Conservation (phyloP, 1,140 invertebrate species). For the Tetramorium simillimum region DNA sequence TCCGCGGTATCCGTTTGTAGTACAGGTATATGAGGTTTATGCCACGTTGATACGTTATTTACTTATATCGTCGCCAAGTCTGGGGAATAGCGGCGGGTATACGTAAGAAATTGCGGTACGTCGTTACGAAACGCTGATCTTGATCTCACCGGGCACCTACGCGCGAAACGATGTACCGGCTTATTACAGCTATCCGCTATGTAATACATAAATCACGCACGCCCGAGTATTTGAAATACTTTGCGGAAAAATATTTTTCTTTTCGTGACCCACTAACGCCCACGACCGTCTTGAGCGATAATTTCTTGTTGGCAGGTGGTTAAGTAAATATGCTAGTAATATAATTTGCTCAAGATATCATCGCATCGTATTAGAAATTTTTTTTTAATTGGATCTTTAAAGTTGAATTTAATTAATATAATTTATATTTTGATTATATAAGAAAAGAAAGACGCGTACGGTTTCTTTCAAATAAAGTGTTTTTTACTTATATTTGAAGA, state of each 20-base stretch:
- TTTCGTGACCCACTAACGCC: constrained; percentile 27
- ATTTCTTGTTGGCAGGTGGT: constrained; percentile 15
- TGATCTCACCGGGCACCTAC: constrained; percentile 49
- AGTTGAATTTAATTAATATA: background rate
- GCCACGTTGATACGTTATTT: constrained; percentile 54
- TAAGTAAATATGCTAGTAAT: background rate
- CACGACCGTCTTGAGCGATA: background rate
- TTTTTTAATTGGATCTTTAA: background rate
- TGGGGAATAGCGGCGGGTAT: constrained; percentile 13
- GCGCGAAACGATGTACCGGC: constrained; percentile 27
- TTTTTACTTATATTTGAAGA: background rate
- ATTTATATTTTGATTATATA: background rate
- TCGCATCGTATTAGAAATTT: background rate
- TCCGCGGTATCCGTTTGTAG: constrained; percentile 55
- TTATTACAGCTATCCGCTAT: constrained; percentile 45
- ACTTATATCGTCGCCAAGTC: constrained; percentile 39
- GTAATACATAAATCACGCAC: constrained; percentile 46
- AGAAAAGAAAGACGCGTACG: background rate
- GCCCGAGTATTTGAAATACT: constrained; percentile 29
- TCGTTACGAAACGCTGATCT: constrained; percentile 56
- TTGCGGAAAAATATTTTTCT: constrained; percentile 34
- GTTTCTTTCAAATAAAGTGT: background rate
- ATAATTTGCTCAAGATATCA: background rate
- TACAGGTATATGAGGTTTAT: constrained; percentile 37
- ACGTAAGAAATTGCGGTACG: constrained; percentile 50